Evolutionary conservation across 2,113 vertebrate genomes (phyloP).

Genomic region (Ceyx margarethae): DNA sequence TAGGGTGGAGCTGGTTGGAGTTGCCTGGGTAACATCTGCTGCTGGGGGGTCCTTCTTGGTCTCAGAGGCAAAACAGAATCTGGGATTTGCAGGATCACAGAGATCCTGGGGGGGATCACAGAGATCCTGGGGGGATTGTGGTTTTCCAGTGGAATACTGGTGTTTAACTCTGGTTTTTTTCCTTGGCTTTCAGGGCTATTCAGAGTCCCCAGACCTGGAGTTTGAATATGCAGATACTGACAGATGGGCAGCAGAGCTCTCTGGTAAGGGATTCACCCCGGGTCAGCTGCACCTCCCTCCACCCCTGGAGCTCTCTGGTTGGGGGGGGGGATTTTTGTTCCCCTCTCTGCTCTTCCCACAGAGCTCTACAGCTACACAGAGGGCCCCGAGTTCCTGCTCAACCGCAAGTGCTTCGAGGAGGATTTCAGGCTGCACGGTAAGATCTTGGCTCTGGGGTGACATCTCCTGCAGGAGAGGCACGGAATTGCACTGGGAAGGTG

Average conservation of each 20-base stretch:
- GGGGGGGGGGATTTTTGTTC: background rate
- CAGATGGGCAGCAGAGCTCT: slow-evolving; percentile 92
- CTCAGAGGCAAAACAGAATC: background rate
- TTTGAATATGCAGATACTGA: slow-evolving; percentile 96
- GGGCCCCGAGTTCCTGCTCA: slow-evolving; percentile 92
- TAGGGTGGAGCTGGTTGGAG: background rate
- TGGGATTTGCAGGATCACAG: background rate
- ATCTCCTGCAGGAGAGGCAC: accelerated
- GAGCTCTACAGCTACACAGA: slow-evolving; percentile 98
- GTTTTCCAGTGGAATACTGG: accelerated
- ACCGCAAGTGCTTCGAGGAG: slow-evolving; percentile 95
- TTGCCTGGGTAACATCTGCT: background rate
- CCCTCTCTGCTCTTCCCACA: slow-evolving; percentile 44
- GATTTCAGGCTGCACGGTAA: slow-evolving; percentile 91
- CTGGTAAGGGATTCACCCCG: slow-evolving; percentile 75
- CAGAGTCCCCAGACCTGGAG: slow-evolving; percentile 92
- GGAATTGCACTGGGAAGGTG: background rate
- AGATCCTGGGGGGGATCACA: background rate
- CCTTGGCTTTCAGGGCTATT: slow-evolving; percentile 80
- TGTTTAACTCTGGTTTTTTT: background rate
- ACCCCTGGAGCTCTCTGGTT: background rate
- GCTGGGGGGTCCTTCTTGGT: background rate
- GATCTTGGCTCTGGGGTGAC: background rate
- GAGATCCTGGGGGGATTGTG: background rate
- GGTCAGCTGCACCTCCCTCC: background rate